phyloP scores from a whole-genome alignment of 2,888 invertebrate species.

The Platycheirus rosarum region DNA sequence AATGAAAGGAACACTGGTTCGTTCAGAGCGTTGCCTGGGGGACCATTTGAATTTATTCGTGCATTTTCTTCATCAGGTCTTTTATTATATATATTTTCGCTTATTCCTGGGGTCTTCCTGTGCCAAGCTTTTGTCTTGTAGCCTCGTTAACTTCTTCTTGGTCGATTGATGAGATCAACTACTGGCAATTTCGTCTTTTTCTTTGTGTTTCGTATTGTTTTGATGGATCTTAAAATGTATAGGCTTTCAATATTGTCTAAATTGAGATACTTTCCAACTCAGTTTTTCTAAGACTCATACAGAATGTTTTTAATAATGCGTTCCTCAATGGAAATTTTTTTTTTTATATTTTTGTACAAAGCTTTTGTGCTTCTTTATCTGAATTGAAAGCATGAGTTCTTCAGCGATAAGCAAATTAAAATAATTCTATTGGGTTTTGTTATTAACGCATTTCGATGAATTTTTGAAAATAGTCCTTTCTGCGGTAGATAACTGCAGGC shows the following conservation, averaged over 20 bases:
- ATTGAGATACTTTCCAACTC: no score
- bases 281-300: no score
- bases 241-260: conserved; percentile 2
- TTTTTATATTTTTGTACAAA: no score
- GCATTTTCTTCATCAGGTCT: conserved; percentile 40
- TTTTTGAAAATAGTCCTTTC: no score
- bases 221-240: neutral
- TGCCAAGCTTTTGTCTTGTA: conserved; percentile 8
- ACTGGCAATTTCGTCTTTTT: conserved; percentile 49
- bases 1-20: conserved; percentile 53
- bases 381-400: no score
- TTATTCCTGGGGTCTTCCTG: conserved; percentile 27
- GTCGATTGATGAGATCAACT: conserved; percentile 68
- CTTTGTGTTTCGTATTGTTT: conserved; percentile 3
- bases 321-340: no score
- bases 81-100: conserved; percentile 48
- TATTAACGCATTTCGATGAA: no score
- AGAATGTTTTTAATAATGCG: no score
- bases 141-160: conserved; percentile 51
- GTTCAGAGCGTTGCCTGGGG: conserved; percentile 51
- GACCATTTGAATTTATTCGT: conserved; percentile 65
- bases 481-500: no score
- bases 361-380: no score
- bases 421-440: no score
- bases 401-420: no score